Conservation (phyloP, 2,797 vertebrate species). For the Danio tinwini region DNA sequence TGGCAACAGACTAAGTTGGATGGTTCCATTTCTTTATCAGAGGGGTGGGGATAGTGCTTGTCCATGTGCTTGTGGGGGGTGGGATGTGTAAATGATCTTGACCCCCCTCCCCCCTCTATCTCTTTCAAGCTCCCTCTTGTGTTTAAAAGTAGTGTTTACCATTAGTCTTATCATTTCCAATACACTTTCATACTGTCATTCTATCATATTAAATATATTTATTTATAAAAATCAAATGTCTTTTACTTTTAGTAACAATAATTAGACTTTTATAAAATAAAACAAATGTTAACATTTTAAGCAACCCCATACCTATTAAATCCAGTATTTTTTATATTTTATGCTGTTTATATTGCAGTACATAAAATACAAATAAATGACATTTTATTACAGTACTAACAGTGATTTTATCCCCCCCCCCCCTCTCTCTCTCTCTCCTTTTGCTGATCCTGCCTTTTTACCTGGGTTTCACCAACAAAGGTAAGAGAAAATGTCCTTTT, state of each 20-base stretch:
- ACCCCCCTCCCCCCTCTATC: neutral
- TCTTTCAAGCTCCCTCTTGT: slow-evolving; percentile 56
- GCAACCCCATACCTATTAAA: no score
- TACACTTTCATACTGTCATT: neutral
- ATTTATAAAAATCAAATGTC: no score
- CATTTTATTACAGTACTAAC: slow-evolving; percentile 6
- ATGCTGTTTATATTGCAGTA: neutral
- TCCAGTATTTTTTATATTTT: no score
- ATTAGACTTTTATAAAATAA: no score
- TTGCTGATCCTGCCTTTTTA: slow-evolving; percentile 53
- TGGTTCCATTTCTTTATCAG: slow-evolving; percentile 69
- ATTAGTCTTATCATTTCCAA: neutral
- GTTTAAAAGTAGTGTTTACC: slow-evolving; percentile 1
- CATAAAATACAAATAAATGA: neutral
- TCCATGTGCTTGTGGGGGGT: slow-evolving; percentile 51
- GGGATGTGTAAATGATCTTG: neutral
- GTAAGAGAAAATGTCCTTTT: slow-evolving; percentile 69
- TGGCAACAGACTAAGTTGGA: slow-evolving; percentile 82
- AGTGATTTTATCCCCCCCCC: no score
- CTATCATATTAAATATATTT: no score
- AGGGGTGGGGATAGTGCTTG: slow-evolving; percentile 61
- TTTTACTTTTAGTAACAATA: no score
- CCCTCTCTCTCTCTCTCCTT: slow-evolving; percentile 51
- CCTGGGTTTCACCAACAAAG: slow-evolving; percentile 69
- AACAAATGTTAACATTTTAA: no score